Base-by-base conservation (phyloP, 2,888 invertebrate genomes). In the Hydriomena furcata region DNA sequence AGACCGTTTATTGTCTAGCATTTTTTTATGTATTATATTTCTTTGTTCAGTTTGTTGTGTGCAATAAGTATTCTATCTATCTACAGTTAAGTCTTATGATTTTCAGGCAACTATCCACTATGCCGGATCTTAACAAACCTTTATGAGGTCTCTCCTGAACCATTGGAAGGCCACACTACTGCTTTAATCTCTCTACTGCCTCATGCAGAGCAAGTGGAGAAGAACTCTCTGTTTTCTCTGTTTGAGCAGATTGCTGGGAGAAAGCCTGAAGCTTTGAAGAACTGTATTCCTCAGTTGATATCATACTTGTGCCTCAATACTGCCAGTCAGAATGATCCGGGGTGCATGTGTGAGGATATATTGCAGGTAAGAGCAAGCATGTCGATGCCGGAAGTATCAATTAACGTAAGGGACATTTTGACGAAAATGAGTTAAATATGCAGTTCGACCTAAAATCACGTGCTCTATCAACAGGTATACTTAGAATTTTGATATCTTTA, bases 91-190 rank as follows among this genome's bases (percentile, higher is more conserved):
- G 17, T 17, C 17, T 17, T 3, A 17, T 3, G 5, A 23, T 24
- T 40, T 89, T 25, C 78, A 96, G 97, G 97, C 42, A 98, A 98
- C 86, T 97, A 96, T 80, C 94, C 96, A 0, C 88, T 98, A 12
- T 95, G 97, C 57, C 92, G 97, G 38, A 97, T 98, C 27, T 91
- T 98, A 55, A 97, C 97, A 0, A 97, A 97, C 84, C 94, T 98
- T 27, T 98, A 98, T 79, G 94, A 95, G 68, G 96, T 97, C 11
- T 96, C 97, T 35, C 95, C 95, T 1, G 96, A 96, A 66, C 95
- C 96, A 0, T 93, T 98, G 12, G 94, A 97, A 64, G 96, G 95
- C 4, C 96, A 97, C 81, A 94, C 96, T 1, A 93, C 95, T 77
- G 94, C 96, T 1, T 88, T 98, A 25, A 95, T 97, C 0, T 93